Evolutionary conservation across 64 coral and sea anemone genomes (phyloP), one percentile per base, ranked within the genome.

Genomic region (Hydrozoanthus tunicans): DNA sequence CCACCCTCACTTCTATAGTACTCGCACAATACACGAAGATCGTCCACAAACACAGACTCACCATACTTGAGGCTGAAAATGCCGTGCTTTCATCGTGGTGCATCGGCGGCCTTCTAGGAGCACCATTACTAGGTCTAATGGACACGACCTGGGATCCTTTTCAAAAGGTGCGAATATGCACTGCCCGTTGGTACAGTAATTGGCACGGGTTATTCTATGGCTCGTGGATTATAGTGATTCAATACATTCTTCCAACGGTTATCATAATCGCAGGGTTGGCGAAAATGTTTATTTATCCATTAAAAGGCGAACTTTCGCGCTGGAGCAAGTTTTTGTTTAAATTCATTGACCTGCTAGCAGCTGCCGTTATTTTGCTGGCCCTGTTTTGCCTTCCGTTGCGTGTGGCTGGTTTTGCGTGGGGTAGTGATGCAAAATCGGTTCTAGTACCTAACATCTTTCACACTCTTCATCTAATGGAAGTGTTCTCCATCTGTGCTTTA

Each of bases 191-290:
- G 84, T 13, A 14, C 6, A 74, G 9, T 11, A 60, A 43, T 0
- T 88, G 84, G 84, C 68, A 88, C 7, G 84, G 68, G 11, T 20
- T 58, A 24, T 88, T 88, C 26, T 88, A 88, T 10, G 69, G 84
- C n/a, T 67, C 84, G 4, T 88, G 84, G 84, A 10, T 88, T 14
- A 12, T 73, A 5, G 84, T 88, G 59, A 75, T 88, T 32, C 84
- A 88, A 17, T 88, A 88, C 69, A 88, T 75, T 73, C 59, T 88
- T 25, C 84, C 84, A 12, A 70, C 32, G 0, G 84, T 75, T 32
- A 74, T 27, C 54, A 88, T 88, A 12, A 23, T 25, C 0, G 68
- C 69, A 58, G 84, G 54, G 14, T 8, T 73, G 9, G 56, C 12
- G 4, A 88, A 88, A 32, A 14, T 88, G 23, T 59, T 59, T 73